Base-by-base conservation (phyloP, 2,113 vertebrate genomes). In the Apodemus sylvaticus region DNA sequence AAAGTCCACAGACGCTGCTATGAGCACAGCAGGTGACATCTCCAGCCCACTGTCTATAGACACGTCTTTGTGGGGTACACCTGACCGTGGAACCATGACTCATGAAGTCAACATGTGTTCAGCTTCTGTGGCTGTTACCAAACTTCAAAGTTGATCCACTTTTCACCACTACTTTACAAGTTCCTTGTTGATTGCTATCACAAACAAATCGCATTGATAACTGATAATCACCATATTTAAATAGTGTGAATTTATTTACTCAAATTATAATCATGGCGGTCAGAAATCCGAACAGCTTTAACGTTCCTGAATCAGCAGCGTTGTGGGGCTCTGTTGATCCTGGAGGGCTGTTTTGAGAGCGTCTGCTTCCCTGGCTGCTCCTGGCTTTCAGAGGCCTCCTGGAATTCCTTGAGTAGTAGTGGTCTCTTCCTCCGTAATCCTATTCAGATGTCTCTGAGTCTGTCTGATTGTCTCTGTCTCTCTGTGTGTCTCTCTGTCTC, bases 121-220 rank as follows among this genome's bases (percentile, higher is more conserved):
- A 86, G 58, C 55, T 64, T 90, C 74, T 88, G 77, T 42, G 58
- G 66, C 71, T 89, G 66, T 8, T 60, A 24, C 45, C 62, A 60
- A 86, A 71, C 34, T 73, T 73, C 20, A 64, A 58, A 96, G 64
- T 62, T 68, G 34, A 92, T 95, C 58, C n/a, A 34, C n/a, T 85
- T 86, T 96, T 94, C 58, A 58, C 14, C 66, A 17, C 5, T 48
- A 19, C 53, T 73, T 58, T 74, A 68, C 87, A 90, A 73, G 17
- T 88, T 76, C 88, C 36, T 48, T 94, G 16, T 58, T 79, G 0
- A 24, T 87, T 86, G 19, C 96, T 62, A 6, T 7, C 36, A 66
- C 26, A 42, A 71, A 89, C 34, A 91, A 85, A 89, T 39, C 45
- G 85, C 31, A 55, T n/a, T 24, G 20, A 42, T 48, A 60, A 31